These are phyloP conservation scores for Batillaria attramentaria DNA, from an alignment of 1,140 invertebrate genomes.

Conservation along the genomic window DNA sequence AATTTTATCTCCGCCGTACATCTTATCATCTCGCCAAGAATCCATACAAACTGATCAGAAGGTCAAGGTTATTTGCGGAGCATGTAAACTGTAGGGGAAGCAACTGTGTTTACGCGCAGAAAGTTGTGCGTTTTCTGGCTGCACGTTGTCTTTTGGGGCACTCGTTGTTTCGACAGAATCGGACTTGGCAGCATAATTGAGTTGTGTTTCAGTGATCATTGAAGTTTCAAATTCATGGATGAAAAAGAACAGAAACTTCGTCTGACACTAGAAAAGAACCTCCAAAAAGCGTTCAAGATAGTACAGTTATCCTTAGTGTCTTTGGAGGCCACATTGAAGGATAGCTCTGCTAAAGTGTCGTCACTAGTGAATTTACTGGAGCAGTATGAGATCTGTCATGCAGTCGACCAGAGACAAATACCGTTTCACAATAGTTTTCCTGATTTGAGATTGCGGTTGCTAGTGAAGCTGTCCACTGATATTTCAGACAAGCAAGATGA, in stretches of 20 bases:
- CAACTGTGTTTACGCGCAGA: too few species aligned
- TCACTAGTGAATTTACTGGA: slow-evolving; percentile 41
- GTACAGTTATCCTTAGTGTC: slow-evolving; percentile 20
- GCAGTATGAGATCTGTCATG: slow-evolving; percentile 41
- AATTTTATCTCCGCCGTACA: too few species aligned
- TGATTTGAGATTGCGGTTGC: slow-evolving; percentile 41
- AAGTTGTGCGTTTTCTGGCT: too few species aligned
- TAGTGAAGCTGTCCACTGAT: slow-evolving; percentile 42
- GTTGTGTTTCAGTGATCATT: too few species aligned
- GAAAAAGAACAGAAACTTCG: slow-evolving; percentile 10
- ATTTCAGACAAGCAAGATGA: slow-evolving; percentile 34
- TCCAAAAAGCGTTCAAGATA: slow-evolving; percentile 45
- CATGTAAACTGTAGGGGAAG: too few species aligned
- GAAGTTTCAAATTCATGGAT: not conserved
- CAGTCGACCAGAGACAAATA: not conserved
- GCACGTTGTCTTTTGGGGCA: too few species aligned
- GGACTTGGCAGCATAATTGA: too few species aligned
- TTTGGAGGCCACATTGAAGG: slow-evolving; percentile 20
- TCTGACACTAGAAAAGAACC: slow-evolving; percentile 23
- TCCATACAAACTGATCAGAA: too few species aligned
- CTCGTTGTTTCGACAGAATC: too few species aligned
- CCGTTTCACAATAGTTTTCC: slow-evolving; percentile 29
- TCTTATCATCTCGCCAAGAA: too few species aligned
- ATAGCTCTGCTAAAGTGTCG: slow-evolving; percentile 27
- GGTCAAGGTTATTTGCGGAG: too few species aligned